Base-by-base conservation (phyloP, 2,888 invertebrate genomes). In the Pristionchus entomophagus region DNA sequence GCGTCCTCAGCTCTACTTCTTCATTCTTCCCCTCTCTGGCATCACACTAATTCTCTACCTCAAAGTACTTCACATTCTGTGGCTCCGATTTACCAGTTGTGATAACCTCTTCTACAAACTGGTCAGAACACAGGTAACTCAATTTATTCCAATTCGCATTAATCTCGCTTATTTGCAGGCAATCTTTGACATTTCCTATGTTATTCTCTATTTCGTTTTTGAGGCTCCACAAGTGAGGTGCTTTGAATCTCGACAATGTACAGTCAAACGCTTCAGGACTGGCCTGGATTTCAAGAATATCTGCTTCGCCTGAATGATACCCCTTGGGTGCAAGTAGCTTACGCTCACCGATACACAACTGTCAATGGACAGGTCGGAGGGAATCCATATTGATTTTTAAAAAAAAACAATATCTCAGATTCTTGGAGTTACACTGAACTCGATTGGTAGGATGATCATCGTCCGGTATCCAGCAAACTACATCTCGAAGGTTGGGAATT, bases 1-100 rank as follows among this genome's bases (percentile, higher is more conserved):
- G 14, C 69, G 69, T n/a, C 69, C 69, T 35, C 69, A 69, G 35
- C 12, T 65, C 65, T 65, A 65, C 65, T 65, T 65, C 17, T 65
- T 35, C 65, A 32, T 65, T 19, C 69, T 69, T n/a, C 69, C 69
- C 2, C 22, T 69, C 4, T n/a, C 38, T 29, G 17, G 38, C 10
- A 69, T 38, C 41, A 38, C 69, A 2, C 69, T 69, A 8, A 35
- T 69, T 69, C 41, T 69, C 38, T 69, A 69, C 19, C 22, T 69
- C n/a, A 35, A 38, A 69, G 29, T 69, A n/a, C 12, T 69, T 22
- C 38, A 3, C 69, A 22, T 69, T 22, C 69, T 69, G 17, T 69
- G 69, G 69, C 17, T n/a, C 22, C 17, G 38, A 38, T 19, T 38
- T 5, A 29, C 38, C 17, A 69, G 12, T 22, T 69, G 38, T 29